Base-by-base conservation (phyloP, 2,888 invertebrate species). In the Acanthopleura granulata region DNA sequence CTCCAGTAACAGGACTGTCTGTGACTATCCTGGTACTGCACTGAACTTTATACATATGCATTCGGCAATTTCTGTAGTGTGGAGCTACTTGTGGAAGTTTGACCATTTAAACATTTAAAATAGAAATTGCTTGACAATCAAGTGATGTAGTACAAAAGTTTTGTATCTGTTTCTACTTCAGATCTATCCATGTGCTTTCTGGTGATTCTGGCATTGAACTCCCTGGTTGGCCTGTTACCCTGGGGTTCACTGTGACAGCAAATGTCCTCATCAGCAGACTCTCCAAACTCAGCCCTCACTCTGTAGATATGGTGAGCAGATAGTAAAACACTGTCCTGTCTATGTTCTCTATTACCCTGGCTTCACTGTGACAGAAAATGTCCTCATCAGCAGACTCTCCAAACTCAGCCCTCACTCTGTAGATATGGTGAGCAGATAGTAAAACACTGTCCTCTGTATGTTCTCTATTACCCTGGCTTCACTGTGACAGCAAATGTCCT, bases 131-230 rank as follows among this genome's bases (percentile, higher is more conserved):
- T n/a, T n/a, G n/a, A n/a, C n/a, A n/a, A n/a, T n/a, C n/a, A n/a
- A n/a, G n/a, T n/a, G n/a, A n/a, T n/a, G n/a, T n/a, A n/a, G n/a
- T n/a, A n/a, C n/a, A n/a, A n/a, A 51, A n/a, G 12, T 57, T 57
- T 57, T 57, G 57, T n/a, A 57, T 12, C 14, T 51, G 51, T 51
- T 0, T 75, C 49, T 62, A 18, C 79, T 80, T 49, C 78, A 88
- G 87, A 49, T 81, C 86, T 75, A 79, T 88, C n/a, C 87, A 79
- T 83, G 87, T 84, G n/a, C 75, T 88, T n/a, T 77, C 81, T 81
- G 87, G 88, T n/a, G 80, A 73, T 0, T 83, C 79, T 75, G 88
- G 88, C 22, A 75, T 78, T 15, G 69, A 82, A 14, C 74, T 88
- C 25, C 81, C 83, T 27, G 81, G 82, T n/a, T 88, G 86, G 84